These are phyloP conservation scores for Elaphurus davidianus DNA, from an alignment of 2,113 vertebrate species.

Conservation along the genomic window DNA sequence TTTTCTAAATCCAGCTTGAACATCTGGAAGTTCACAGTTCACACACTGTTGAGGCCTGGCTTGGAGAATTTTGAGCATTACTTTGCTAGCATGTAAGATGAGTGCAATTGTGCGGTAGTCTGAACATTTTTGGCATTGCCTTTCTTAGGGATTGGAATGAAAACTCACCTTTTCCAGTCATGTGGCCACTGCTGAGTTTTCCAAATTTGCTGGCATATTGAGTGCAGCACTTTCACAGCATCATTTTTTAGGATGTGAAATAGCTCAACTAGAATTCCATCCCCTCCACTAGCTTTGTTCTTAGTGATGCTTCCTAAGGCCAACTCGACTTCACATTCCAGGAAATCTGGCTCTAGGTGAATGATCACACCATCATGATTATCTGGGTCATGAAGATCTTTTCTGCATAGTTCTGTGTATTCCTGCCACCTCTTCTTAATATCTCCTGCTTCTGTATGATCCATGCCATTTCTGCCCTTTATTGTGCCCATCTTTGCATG, in stretches of 20 bases:
- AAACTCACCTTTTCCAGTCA: too few relatives aligned
- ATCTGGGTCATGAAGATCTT: not conserved
- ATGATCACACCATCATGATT: not conserved
- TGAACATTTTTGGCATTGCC: too few relatives aligned
- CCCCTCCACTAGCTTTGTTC: not conserved
- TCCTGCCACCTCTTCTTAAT: not conserved
- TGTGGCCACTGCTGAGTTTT: too few relatives aligned
- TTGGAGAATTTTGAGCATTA: too few relatives aligned
- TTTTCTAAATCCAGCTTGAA: not conserved
- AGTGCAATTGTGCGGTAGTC: too few relatives aligned
- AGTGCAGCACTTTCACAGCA: not conserved
- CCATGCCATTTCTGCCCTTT: not conserved
- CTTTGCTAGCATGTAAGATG: too few relatives aligned
- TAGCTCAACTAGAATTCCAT: not conserved
- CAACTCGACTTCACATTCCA: not conserved
- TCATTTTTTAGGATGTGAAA: not conserved
- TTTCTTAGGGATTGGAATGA: too few relatives aligned
- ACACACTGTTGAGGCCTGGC: too few relatives aligned
- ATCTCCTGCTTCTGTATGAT: not conserved
- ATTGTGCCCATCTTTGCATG: not conserved
- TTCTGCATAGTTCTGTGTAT: not conserved
- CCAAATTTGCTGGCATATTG: not conserved
- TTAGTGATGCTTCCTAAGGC: not conserved
- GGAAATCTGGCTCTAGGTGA: not conserved
- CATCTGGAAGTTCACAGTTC: not conserved